Evolutionary conservation across 2,797 vertebrate species (phyloP), one percentile per base, ranked within the genome.

Genomic region (Pipistrellus pygmaeus): DNA sequence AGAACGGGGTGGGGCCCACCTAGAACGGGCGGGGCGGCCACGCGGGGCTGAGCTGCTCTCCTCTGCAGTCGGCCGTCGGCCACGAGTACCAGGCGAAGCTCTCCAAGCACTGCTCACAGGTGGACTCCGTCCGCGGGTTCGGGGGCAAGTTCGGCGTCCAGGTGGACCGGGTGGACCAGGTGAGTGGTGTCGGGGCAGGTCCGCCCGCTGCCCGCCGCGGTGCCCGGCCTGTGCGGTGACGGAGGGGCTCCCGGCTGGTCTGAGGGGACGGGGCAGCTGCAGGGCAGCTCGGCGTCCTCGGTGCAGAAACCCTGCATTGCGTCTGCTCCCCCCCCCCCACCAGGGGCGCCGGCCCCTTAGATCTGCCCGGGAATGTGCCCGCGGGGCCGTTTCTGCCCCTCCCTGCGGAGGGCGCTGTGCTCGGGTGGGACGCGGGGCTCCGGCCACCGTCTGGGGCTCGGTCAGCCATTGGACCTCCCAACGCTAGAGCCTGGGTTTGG

Each of bases 101-200:
- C 66, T 99, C 99, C 72, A 99, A 99, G 96, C 99, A 99, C 96
- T 99, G 99, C 97, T 99, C 99, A 5, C 99, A 99, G 87, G 99
- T 99, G 0, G 99, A 99, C 96, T 99, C 99, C 0, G 99, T 99
- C 48, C 99, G 99, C 84, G 99, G 99, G 0, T 99, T 99, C 15
- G 99, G 99, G 64, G 99, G 99, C 69, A 99, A 99, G 97, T 99
- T 99, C 81, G 99, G 99, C 0, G 99, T 99, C 5, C 99, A 99
- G 81, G 98, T 98, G 0, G 99, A 99, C 88, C 98, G 99, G 8
- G 99, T 99, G 2, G 99, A 99, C 95, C 98, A 99, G 99, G 99
- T 99, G 98, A 97, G 98, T n/a, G 23, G 12, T 0, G 20, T 0
- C 0, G 0, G 21, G 15, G 5, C 15, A 4, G 69, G 7, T 4